These are phyloP conservation scores for Chouioia cunea DNA, from an alignment of 2,888 invertebrate genomes.

Conservation along the genomic window DNA sequence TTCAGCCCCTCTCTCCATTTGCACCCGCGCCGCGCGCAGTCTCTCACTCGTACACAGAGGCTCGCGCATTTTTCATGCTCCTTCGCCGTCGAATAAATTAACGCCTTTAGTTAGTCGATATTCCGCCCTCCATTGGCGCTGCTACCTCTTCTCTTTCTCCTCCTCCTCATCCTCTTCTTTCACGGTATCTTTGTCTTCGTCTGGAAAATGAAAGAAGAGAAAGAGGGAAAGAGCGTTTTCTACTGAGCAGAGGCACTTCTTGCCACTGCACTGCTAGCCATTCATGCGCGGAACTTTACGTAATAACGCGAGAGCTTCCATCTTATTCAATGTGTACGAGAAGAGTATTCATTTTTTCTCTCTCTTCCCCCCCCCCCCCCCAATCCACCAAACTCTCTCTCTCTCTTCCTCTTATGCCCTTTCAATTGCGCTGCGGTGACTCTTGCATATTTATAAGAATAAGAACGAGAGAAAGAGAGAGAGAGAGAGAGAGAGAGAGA, in stretches of 20 bases:
- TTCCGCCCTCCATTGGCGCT: slow-evolving; percentile 49
- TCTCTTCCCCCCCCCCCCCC: background rate
- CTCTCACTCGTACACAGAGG: slow-evolving; percentile 43
- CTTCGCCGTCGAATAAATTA: slow-evolving; percentile 64
- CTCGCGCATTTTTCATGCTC: slow-evolving; percentile 55
- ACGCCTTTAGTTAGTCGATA: slow-evolving; percentile 64
- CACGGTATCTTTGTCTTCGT: slow-evolving; percentile 52
- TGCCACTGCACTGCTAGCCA: slow-evolving; percentile 40
- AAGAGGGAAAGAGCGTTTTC: slow-evolving; percentile 43
- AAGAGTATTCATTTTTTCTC: background rate
- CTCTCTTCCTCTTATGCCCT: background rate
- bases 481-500: background rate
- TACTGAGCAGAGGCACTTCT: slow-evolving; percentile 24
- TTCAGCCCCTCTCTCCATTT: slow-evolving; percentile 18
- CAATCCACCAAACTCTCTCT: no score
- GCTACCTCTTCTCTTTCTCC: no score
- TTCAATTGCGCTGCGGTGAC: slow-evolving; percentile 19
- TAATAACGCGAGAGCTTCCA: slow-evolving; percentile 41
- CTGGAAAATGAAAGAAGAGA: slow-evolving; percentile 54
- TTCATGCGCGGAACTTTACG: slow-evolving; percentile 52
- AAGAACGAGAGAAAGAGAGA: background rate
- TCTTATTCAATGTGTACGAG: slow-evolving; percentile 27
- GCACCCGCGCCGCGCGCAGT: slow-evolving; percentile 35
- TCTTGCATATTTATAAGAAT: slow-evolving; percentile 31
- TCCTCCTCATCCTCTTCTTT: slow-evolving; percentile 13